phyloP scores from a whole-genome alignment of 2,888 invertebrate genomes.

The Diplazon laetatorius region DNA sequence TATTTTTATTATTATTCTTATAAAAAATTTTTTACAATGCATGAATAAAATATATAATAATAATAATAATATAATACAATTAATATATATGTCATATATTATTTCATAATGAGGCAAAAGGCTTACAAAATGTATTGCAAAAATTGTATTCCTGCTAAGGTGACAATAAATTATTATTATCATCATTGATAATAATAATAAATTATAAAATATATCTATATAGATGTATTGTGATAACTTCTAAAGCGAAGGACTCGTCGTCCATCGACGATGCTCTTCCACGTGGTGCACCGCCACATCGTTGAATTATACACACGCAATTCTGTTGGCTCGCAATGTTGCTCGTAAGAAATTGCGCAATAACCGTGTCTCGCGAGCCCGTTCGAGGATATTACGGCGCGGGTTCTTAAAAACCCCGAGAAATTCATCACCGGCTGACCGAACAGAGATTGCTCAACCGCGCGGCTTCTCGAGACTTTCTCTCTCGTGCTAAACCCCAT shows the following conservation, averaged over 20 bases:
- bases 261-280: constrained; percentile 36
- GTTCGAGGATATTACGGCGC: constrained; percentile 56
- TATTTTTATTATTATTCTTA: too few relatives aligned
- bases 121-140: too few relatives aligned
- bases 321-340: constrained; percentile 43
- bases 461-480: constrained; percentile 60
- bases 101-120: too few relatives aligned
- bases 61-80: too few relatives aligned
- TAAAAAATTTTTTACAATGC: too few relatives aligned
- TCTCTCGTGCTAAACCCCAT: constrained; percentile 44
- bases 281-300: constrained; percentile 49
- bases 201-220: not conserved
- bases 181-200: too few relatives aligned
- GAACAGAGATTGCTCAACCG: constrained; percentile 59
- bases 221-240: not conserved
- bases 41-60: too few relatives aligned
- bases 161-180: too few relatives aligned
- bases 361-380: constrained; percentile 3
- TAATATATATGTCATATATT: too few relatives aligned
- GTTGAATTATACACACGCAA: constrained; percentile 58
- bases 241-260: constrained; percentile 15
- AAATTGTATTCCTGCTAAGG: too few relatives aligned
- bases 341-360: constrained; percentile 57
- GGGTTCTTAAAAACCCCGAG: constrained; percentile 49
- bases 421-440: constrained; percentile 62